A percentile compares a stretch with the other conserved stretches of the same genome.
Conservation (phyloP, 1,140 invertebrate genomes). For the Adoxophyes honmai region DNA sequence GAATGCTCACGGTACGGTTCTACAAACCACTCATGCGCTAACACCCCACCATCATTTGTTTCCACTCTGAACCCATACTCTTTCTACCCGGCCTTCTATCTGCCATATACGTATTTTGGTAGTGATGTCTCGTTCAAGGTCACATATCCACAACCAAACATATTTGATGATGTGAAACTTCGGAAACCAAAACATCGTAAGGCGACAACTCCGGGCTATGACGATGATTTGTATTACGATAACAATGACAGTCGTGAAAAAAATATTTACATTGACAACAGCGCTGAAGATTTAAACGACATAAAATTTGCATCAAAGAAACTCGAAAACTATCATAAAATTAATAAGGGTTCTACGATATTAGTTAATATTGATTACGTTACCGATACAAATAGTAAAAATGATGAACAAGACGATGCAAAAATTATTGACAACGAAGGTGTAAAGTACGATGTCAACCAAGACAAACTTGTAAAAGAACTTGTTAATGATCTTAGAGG, state of each 20-base stretch:
- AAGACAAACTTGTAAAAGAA: constrained; percentile 15
- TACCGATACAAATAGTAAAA: too few relatives aligned
- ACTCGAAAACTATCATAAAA: neutral
- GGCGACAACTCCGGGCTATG: constrained; percentile 7
- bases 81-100: constrained; percentile 14
- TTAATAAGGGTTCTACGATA: neutral
- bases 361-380: too few relatives aligned
- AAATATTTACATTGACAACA: constrained; percentile 15
- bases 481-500: constrained; percentile 18
- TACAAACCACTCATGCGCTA: constrained; percentile 1
- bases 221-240: constrained; percentile 30
- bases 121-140: constrained; percentile 15
- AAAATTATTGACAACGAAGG: constrained; percentile 8
- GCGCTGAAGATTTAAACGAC: neutral
- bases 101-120: constrained; percentile 23
- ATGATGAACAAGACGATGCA: neutral
- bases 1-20: neutral
- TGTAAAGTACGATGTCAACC: constrained; percentile 16
- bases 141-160: constrained; percentile 21
- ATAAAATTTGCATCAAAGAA: too few relatives aligned
- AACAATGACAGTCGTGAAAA: constrained; percentile 1
- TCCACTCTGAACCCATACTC: neutral
- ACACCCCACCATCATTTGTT: neutral
- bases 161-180: constrained; percentile 23
- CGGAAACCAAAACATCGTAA: constrained; percentile 23